Percentiles rank a stretch among this genome's conserved stretches.
phyloP scores from a whole-genome alignment of 92 coral and sea anemone species.

The Muricea muricata region DNA sequence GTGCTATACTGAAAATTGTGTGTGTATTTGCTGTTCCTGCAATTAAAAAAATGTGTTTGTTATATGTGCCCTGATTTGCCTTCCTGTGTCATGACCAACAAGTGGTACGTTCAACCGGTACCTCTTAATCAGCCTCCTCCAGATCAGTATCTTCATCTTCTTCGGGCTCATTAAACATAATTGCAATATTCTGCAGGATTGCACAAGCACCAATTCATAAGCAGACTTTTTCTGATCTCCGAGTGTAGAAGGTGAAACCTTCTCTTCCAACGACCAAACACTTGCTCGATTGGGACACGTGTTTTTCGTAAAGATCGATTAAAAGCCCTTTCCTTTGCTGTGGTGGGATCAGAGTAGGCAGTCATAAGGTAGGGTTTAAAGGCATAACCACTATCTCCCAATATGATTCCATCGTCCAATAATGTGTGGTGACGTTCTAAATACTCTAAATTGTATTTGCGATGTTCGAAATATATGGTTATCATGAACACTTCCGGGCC shows the following conservation, averaged over 20 bases:
- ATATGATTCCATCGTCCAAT: constrained; percentile 43
- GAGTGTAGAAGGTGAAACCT: constrained; percentile 54
- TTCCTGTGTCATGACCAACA: neutral
- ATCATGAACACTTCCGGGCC: constrained; percentile 80
- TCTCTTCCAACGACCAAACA: constrained; percentile 64
- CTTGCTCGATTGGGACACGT: constrained; percentile 54
- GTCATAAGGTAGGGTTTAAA: constrained; percentile 39
- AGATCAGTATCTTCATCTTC: neutral
- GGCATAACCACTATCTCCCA: constrained; percentile 60
- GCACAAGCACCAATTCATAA: neutral
- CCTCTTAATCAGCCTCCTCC: neutral
- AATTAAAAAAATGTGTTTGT: neutral
- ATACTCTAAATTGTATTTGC: constrained; percentile 20
- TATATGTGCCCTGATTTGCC: neutral
- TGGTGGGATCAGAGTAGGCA: constrained; percentile 34
- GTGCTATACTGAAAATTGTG: neutral
- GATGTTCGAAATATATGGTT: constrained; percentile 64
- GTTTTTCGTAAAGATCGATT: constrained; percentile 50
- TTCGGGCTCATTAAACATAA: neutral
- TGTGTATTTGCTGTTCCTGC: neutral
- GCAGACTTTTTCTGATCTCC: constrained; percentile 51
- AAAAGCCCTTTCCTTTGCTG: constrained; percentile 25
- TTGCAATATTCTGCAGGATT: neutral
- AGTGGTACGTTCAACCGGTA: too few relatives aligned
- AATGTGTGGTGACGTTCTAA: constrained; percentile 24